Conservation (phyloP, 2,113 vertebrate species). For the Pluvianellus socialis region DNA sequence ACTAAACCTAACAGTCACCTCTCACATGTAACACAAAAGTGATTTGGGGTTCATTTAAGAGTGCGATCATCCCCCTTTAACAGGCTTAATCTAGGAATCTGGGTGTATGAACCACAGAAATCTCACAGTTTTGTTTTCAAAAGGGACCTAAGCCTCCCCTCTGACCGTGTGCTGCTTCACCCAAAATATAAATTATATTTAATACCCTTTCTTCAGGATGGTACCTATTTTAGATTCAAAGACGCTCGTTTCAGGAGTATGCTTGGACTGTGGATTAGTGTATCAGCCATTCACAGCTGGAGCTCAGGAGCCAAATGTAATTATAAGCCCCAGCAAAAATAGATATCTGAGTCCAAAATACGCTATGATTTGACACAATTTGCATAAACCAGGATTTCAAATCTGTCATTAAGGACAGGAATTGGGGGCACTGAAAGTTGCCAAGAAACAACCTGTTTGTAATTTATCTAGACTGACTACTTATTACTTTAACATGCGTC, state of each 20-base stretch:
- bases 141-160: neutral
- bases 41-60: neutral
- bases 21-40: neutral
- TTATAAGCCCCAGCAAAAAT: constrained; percentile 37
- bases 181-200: fast-evolving
- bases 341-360: constrained; percentile 10
- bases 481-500: neutral
- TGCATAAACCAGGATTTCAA: constrained; percentile 48
- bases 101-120: neutral
- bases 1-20: neutral
- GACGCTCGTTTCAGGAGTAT: neutral
- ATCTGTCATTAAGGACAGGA: constrained; percentile 45
- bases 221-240: neutral
- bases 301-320: constrained; percentile 24
- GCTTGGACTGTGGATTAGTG: neutral
- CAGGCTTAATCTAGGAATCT: neutral
- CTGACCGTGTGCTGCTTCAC: neutral
- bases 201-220: neutral
- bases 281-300: neutral
- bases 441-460: neutral
- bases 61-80: neutral
- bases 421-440: constrained; percentile 10
- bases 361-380: constrained; percentile 44
- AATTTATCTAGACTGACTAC: neutral
- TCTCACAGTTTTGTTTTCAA: neutral